Evolutionary conservation across 2,888 invertebrate genomes (phyloP), one percentile per base, ranked within the genome.

Genomic region (Cancer borealis): DNA sequence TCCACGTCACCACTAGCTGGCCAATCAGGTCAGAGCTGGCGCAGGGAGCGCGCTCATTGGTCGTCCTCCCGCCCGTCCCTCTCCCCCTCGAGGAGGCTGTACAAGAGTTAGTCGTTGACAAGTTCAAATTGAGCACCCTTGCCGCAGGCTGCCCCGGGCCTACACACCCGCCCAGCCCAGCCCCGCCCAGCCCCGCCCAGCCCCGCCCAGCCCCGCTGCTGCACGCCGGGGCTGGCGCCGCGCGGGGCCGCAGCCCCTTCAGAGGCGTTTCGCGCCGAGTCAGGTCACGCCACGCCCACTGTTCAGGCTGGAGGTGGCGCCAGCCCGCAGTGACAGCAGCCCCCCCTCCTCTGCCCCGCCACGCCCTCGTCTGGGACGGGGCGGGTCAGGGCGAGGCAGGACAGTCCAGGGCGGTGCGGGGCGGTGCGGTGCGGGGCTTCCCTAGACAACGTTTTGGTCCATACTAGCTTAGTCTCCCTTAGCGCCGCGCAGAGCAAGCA

Each of bases 21-120:
- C 95, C 95, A 95, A 92, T 91, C 95, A 95, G 95, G 95, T 95
- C 95, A 95, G 95, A 88, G 92, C 92, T 92, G 92, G 84, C 89
- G 89, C 88, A 88, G 88, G 92, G 94, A 94, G 91, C 94, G 92
- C 88, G 79, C 73, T 79, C 94, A 94, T 88, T 92, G 94, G 92
- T 88, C 88, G 88, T 30, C 92, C 92, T 79, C 79, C 73, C 92
- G 92, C 79, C 47, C 94, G 30, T 66, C 94, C 92, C 94, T 94
- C 94, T 94, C 92, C 92, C 94, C 88, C 89, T 92, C 89, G 73
- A 94, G 94, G 88, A 94, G 94, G 94, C 54, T 89, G 54, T 73
- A 91, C 87, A 93, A 92, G 92, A 92, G 94, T 94, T 93, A 93
- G 93, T 93, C 92, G 79, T 93, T 73, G 84, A 88, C 39, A 73